These are phyloP conservation scores for Pristionchus japonicus DNA, from an alignment of 2,888 invertebrate genomes.

Conservation along the genomic window DNA sequence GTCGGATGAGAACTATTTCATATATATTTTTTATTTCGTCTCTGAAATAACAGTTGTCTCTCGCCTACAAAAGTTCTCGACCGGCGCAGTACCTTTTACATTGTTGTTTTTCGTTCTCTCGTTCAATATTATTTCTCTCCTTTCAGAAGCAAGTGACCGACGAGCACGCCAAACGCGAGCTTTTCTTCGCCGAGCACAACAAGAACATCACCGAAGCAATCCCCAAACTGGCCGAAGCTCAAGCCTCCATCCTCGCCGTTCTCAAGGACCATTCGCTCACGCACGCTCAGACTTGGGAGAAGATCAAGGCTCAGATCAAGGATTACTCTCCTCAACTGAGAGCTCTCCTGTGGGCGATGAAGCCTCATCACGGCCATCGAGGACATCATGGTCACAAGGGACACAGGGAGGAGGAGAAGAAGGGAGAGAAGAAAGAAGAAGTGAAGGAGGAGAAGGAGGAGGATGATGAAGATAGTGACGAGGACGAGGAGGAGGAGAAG, in stretches of 20 bases:
- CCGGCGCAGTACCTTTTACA: no score
- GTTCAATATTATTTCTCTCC: not conserved
- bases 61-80: no score
- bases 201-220: not conserved
- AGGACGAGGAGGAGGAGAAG: not conserved
- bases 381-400: not conserved
- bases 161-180: not conserved
- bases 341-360: not conserved
- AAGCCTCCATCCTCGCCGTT: not conserved
- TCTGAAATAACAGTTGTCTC: no score
- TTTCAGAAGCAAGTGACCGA: not conserved
- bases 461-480: not conserved
- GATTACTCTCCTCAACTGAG: not conserved
- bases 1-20: not conserved
- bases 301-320: not conserved
- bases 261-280: not conserved
- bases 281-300: not conserved
- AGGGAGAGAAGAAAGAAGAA: not conserved
- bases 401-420: not conserved
- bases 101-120: no score
- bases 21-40: not conserved
- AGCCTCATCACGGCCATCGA: not conserved
- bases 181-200: not conserved
- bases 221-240: not conserved
- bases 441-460: not conserved